Evolutionary conservation across 1,140 invertebrate genomes (phyloP), one percentile per base, ranked within the genome.

Genomic region (Cydia strobilella): DNA sequence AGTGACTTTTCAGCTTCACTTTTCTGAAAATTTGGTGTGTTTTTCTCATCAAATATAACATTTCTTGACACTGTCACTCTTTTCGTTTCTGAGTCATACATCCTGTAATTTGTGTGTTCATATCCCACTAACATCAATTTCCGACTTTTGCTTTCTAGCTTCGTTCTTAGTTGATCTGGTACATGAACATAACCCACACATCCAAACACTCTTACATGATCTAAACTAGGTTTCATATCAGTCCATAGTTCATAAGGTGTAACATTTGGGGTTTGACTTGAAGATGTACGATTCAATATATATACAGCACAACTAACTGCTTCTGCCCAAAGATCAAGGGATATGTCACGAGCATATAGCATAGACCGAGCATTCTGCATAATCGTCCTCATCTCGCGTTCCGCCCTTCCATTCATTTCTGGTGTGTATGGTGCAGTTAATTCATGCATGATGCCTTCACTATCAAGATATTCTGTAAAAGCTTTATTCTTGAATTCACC

Each of bases 391-490:
- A 88, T 90, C 48, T 84, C 82, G 72, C 90, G 75, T 76, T 94
- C 89, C 18, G 84, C 80, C 31, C 80, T 74, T 13, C 90, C 90
- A 77, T 93, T 93, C 75, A 84, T 82, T 63, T 88, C 65, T 18
- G 81, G 84, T 1, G 77, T 81, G 54, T 82, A 77, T 0, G 81
- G 75, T 12, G 75, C 76, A 23, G 83, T 77, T 12, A 74, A 39
- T 66, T 81, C 39, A 69, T 75, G 54, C 45, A 77, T 63, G 51
- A 82, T 80, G 76, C 88, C 81, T 27, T 80, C 72, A 65, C 79
- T 59, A 66, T 74, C 39, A 3, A 79, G 31, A 71, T 71, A 82
- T n/a, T 48, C 51, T 10, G 78, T 66, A 63, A 84, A 79, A 3
- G 78, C 72, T 9, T 75, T 69, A 73, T 75, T 80, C 0, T 35